Evolutionary conservation across 2,113 vertebrate species (phyloP).

Genomic region (Prionailurus bengalensis): DNA sequence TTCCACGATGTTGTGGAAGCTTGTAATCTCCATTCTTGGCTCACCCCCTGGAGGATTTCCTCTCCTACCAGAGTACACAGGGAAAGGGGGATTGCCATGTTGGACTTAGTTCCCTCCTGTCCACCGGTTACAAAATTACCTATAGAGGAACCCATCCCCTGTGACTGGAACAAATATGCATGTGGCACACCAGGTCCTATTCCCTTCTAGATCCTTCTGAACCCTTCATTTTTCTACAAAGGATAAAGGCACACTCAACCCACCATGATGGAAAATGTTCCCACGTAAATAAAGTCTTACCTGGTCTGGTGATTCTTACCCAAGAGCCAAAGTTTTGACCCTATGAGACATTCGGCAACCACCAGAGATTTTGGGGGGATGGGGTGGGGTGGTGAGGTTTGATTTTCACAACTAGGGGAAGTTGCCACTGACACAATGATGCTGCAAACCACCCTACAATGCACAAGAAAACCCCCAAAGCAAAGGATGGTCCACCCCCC

Average conservation of each 20-base stretch:
- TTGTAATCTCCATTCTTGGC: too few relatives aligned
- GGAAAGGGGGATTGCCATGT: not conserved
- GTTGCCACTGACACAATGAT: not conserved
- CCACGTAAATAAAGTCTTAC: not conserved
- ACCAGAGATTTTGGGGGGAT: not conserved
- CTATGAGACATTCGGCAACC: not conserved
- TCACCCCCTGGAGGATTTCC: too few relatives aligned
- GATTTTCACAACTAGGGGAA: not conserved
- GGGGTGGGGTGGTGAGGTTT: too few relatives aligned
- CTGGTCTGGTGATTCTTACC: not conserved
- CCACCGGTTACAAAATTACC: not conserved
- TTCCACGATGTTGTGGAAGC: not conserved
- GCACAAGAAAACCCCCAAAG: not conserved
- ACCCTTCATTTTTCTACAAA: not conserved
- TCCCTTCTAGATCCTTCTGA: not conserved
- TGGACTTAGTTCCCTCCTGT: not conserved
- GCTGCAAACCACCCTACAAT: rapidly evolving
- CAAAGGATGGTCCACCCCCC: too few relatives aligned
- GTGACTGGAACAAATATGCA: not conserved
- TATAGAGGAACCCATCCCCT: not conserved
- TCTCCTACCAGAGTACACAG: not conserved
- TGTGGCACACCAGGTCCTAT: not conserved
- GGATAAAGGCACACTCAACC: not conserved
- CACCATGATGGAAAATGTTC: not conserved
- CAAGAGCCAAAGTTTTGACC: not conserved